phyloP scores from a whole-genome alignment of 2,888 invertebrate species.

The Fragum whitleyi region DNA sequence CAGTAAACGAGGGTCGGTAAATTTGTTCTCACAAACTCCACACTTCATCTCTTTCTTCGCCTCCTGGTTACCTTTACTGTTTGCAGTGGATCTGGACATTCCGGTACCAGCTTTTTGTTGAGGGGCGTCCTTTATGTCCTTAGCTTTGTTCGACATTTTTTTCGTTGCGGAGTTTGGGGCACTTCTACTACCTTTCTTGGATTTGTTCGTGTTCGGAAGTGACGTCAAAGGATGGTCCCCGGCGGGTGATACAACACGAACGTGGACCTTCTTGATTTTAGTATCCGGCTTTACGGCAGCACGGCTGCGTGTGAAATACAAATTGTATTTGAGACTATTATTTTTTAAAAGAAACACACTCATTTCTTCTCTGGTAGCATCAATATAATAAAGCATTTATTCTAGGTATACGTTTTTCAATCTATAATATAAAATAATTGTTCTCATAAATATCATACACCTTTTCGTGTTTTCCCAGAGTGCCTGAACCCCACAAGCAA shows the following conservation, averaged over 20 bases:
- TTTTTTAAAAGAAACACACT: too few relatives aligned
- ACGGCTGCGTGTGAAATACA: background rate
- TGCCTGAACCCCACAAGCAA: too few relatives aligned
- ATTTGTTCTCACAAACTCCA: constrained; percentile 59
- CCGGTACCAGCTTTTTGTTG: background rate
- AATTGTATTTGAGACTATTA: too few relatives aligned
- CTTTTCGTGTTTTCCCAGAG: too few relatives aligned
- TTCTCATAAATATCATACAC: too few relatives aligned
- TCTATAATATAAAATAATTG: too few relatives aligned
- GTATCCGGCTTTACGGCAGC: background rate
- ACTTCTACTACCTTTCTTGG: background rate
- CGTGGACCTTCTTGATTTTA: constrained; percentile 13
- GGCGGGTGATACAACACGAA: constrained; percentile 2
- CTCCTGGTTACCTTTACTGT: constrained; percentile 6
- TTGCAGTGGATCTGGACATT: background rate
- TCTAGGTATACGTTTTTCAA: too few relatives aligned
- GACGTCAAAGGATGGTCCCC: background rate
- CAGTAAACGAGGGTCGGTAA: constrained; percentile 57
- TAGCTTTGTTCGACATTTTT: constrained; percentile 2
- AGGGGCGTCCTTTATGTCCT: constrained; percentile 4
- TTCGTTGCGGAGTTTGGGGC: background rate
- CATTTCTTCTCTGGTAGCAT: too few relatives aligned
- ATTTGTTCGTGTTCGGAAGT: background rate
- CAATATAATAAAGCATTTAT: too few relatives aligned
- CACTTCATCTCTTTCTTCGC: constrained; percentile 59